Conservation (phyloP, 2,113 vertebrate species). For the Percopsis transmontana region DNA sequence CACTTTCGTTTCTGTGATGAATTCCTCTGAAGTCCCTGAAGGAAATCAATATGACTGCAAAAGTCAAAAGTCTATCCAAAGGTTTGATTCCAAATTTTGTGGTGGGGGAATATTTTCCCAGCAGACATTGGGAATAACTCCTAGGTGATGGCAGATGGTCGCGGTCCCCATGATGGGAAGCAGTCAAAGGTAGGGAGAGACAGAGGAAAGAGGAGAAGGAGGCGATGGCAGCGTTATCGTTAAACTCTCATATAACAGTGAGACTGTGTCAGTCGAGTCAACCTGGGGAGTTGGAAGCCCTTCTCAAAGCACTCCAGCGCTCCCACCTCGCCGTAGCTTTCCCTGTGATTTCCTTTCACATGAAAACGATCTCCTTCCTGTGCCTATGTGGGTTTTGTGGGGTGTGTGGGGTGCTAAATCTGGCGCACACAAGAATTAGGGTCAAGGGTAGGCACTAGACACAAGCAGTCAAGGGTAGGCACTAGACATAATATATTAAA, state of each 20-base stretch:
- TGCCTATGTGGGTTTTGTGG: constrained; percentile 53
- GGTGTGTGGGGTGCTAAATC: constrained; percentile 49
- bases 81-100: background rate
- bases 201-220: background rate
- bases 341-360: constrained; percentile 70
- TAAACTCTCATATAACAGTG: constrained; percentile 9
- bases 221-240: constrained; percentile 50
- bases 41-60: constrained; percentile 24
- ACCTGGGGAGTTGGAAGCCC: constrained; percentile 48
- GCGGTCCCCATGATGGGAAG: background rate
- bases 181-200: constrained; percentile 15
- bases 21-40: constrained; percentile 8
- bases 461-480: constrained; percentile 36
- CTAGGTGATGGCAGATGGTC: constrained; percentile 27
- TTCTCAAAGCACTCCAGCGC: constrained; percentile 53
- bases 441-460: constrained; percentile 27
- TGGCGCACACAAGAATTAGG: constrained; percentile 33
- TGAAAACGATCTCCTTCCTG: constrained; percentile 71
- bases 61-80: background rate
- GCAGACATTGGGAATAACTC: constrained; percentile 1
- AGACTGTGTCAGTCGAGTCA: constrained; percentile 10
- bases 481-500: constrained; percentile 41
- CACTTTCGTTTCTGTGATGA: background rate
- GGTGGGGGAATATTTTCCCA: background rate
- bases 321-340: constrained; percentile 40